A percentile compares a stretch with the other conserved stretches of the same genome.
Evolutionary conservation across 2,888 invertebrate species (phyloP).

Genomic region (Orgyia antiqua): DNA sequence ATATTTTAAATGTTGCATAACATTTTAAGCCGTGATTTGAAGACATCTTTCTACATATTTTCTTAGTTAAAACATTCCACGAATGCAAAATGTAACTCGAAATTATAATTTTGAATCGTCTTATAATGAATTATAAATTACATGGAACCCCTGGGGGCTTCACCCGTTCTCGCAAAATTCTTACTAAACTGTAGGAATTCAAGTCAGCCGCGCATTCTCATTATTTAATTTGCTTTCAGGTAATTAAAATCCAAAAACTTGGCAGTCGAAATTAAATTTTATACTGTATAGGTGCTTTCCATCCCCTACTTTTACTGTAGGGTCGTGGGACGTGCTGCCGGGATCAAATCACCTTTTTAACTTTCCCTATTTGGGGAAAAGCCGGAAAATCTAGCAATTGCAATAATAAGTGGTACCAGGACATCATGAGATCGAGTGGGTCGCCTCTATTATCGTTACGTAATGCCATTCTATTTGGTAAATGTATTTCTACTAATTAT

Average conservation of each 20-base stretch:
- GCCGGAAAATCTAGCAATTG: constrained; percentile 66
- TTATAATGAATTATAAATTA: constrained; percentile 36
- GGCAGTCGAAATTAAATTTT: constrained; percentile 71
- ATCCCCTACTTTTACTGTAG: constrained; percentile 21
- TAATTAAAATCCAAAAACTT: constrained; percentile 78
- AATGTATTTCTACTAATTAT: constrained; percentile 34
- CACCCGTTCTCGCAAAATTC: constrained; percentile 18
- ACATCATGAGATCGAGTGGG: constrained; percentile 56
- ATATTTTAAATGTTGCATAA: too few relatives aligned
- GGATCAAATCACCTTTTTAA: constrained; percentile 74
- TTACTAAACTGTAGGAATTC: constrained; percentile 29
- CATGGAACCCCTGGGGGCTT: constrained; percentile 14
- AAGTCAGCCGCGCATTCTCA: constrained; percentile 36
- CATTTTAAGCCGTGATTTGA: too few relatives aligned
- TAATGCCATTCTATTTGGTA: constrained; percentile 32
- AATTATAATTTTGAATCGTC: constrained; percentile 30
- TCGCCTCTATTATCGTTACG: constrained; percentile 47
- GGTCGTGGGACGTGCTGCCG: constrained; percentile 59
- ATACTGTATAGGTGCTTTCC: constrained; percentile 35
- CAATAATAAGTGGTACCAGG: constrained; percentile 62
- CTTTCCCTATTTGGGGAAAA: constrained; percentile 75
- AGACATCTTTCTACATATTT: too few relatives aligned
- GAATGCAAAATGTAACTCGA: constrained; percentile 1
- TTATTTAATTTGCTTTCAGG: constrained; percentile 73
- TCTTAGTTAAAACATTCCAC: too few relatives aligned